Conservation (phyloP, 2,888 invertebrate genomes). For the Eilema griseolum region DNA sequence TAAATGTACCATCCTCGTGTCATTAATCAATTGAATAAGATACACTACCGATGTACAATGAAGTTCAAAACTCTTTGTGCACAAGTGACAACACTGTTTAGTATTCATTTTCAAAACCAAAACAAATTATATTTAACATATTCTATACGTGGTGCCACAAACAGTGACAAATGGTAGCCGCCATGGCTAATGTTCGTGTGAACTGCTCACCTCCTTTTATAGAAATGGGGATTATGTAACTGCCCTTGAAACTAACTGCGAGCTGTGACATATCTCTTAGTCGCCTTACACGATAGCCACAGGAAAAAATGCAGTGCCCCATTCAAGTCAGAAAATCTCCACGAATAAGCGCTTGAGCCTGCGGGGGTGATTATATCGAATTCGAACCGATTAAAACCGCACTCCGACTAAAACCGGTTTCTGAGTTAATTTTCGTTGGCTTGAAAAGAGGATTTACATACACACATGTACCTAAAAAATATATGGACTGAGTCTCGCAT, state of each 20-base stretch:
- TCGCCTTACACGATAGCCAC: background rate
- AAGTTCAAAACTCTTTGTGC: background rate
- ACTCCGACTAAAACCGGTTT: too few relatives aligned
- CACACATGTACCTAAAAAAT: too few relatives aligned
- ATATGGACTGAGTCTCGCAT: too few relatives aligned
- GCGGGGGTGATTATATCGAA: too few relatives aligned
- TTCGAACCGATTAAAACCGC: too few relatives aligned
- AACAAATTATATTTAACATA: conserved; percentile 28
- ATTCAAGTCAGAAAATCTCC: too few relatives aligned
- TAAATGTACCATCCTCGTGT: background rate
- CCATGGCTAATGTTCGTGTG: conserved; percentile 18
- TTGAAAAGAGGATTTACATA: too few relatives aligned
- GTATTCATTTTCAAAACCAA: conserved; percentile 12
- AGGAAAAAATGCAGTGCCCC: background rate
- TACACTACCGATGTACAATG: background rate
- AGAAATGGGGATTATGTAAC: background rate
- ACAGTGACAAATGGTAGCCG: conserved; percentile 21
- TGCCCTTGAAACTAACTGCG: conserved; percentile 1
- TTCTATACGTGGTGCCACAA: conserved; percentile 14
- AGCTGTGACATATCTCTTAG: background rate
- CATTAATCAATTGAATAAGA: background rate
- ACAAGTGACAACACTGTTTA: background rate
- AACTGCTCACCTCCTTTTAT: conserved; percentile 17
- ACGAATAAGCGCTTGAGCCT: too few relatives aligned
- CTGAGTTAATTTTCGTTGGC: too few relatives aligned